Conservation (phyloP, 1,140 invertebrate species). For the Aethina tumida region DNA sequence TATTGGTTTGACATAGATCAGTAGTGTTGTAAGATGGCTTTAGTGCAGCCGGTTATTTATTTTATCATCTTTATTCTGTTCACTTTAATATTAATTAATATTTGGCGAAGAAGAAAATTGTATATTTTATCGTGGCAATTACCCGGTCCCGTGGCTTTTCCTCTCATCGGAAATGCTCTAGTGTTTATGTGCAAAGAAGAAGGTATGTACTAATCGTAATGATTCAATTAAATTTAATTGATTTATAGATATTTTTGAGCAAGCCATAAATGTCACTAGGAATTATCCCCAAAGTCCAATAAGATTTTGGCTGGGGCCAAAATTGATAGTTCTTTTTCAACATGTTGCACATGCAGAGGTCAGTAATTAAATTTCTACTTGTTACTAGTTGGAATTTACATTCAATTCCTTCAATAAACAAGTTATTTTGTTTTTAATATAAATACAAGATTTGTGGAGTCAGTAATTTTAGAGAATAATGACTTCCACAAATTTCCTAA, state of each 20-base stretch:
- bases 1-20: too few relatives aligned
- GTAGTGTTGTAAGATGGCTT: too few relatives aligned
- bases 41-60: too few relatives aligned
- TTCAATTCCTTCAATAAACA: too few relatives aligned
- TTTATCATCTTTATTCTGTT: too few relatives aligned
- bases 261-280: constrained; percentile 1
- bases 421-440: too few relatives aligned
- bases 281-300: constrained; percentile 8
- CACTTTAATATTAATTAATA: too few relatives aligned
- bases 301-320: constrained; percentile 15
- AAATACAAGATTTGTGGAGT: too few relatives aligned
- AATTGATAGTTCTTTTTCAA: constrained; percentile 5
- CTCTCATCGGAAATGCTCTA: constrained; percentile 18
- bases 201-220: constrained; percentile 14
- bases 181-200: constrained; percentile 18
- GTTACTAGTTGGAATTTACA: too few relatives aligned
- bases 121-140: constrained; percentile 11
- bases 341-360: constrained; percentile 11
- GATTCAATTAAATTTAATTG: constrained; percentile 1
- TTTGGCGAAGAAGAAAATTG: constrained; percentile 7
- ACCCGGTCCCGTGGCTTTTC: constrained; percentile 23
- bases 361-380: too few relatives aligned
- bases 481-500: constrained; percentile 11
- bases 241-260: constrained; percentile 10
- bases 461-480: constrained; percentile 23